Evolutionary conservation across 2,797 vertebrate genomes (phyloP).

Genomic region (Anguilla obscura): DNA sequence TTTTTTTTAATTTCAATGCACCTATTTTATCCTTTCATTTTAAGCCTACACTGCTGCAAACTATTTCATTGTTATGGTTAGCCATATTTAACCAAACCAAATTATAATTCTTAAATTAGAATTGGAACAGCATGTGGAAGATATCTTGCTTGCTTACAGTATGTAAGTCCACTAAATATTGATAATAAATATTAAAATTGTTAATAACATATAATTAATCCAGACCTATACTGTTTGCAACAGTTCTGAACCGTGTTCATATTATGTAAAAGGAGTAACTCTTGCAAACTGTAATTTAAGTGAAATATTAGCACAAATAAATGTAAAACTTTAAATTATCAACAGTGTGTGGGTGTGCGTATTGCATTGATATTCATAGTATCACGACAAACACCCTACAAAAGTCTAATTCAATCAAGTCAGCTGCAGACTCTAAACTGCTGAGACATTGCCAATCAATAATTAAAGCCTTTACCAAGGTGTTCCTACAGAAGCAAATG

Average conservation of each 20-base stretch:
- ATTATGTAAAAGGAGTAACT: not conserved
- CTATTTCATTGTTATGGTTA: too few species aligned
- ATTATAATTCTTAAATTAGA: not conserved
- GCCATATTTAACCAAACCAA: not conserved
- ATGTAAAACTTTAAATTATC: not conserved
- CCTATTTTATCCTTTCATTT: too few species aligned
- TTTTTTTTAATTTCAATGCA: not conserved
- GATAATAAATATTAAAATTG: not conserved
- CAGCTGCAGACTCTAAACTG: conserved; percentile 4
- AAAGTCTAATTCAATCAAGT: conserved; percentile 14
- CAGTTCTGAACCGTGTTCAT: not conserved
- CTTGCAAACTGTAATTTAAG: not conserved
- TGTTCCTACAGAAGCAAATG: conserved; percentile 18
- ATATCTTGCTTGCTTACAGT: not conserved
- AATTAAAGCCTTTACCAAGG: conserved; percentile 18
- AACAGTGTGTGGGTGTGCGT: not conserved
- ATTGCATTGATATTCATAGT: not conserved
- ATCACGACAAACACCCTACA: conserved; percentile 1
- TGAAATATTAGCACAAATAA: not conserved
- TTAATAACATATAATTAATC: not conserved
- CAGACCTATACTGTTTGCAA: not conserved
- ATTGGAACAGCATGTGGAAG: not conserved
- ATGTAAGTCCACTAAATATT: not conserved
- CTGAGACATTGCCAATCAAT: conserved; percentile 5
- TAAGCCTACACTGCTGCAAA: too few species aligned